Evolutionary conservation across 92 coral and sea anemone species (phyloP).

Genomic region (Parazoanthus darwini): DNA sequence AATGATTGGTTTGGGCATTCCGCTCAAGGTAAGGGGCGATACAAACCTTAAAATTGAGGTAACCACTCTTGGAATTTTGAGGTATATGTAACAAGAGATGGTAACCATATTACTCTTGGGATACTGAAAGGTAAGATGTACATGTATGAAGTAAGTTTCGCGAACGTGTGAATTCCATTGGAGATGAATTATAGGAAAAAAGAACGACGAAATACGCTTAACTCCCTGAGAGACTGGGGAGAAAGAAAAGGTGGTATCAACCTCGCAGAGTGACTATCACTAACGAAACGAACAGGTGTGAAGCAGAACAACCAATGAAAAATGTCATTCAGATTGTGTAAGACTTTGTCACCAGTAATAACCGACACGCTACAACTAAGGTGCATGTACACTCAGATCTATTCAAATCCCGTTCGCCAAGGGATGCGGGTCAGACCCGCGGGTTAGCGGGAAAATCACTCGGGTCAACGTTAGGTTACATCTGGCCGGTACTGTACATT

Average conservation of each 20-base stretch:
- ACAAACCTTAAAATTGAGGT: no score
- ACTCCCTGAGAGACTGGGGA: neutral
- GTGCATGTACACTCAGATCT: no score
- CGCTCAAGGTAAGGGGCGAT: neutral
- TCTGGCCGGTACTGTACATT: no score
- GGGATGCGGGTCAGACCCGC: no score
- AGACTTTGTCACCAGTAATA: no score
- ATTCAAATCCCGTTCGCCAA: no score
- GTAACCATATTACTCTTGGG: neutral
- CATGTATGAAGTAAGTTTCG: no score
- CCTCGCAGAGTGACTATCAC: neutral
- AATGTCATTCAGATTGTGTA: no score
- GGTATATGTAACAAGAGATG: neutral
- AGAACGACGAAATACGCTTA: neutral
- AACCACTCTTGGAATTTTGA: neutral
- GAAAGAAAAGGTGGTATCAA: neutral
- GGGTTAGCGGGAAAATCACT: no score
- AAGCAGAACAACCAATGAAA: neutral
- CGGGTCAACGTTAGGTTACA: no score
- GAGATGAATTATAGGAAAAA: neutral
- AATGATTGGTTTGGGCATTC: neutral
- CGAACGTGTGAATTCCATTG: no score
- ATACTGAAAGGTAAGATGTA: neutral
- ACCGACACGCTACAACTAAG: no score
- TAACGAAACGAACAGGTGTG: neutral